Percentiles rank a stretch among this genome's conserved stretches.
Conservation (phyloP, 2,888 invertebrate species). For the Neoscelio sp. region DNA sequence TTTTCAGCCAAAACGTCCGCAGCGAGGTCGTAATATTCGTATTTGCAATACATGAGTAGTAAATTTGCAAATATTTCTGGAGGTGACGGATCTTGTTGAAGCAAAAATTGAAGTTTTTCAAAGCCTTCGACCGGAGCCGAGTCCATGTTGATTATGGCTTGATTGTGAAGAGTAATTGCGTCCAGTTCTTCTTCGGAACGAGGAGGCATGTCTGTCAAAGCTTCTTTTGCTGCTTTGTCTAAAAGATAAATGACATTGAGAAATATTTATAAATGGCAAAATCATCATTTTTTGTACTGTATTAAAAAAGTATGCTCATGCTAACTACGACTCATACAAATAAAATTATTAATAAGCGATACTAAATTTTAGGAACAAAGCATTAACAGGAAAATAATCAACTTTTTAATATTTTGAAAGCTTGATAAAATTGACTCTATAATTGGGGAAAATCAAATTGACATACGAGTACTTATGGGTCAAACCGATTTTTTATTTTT, state of each 20-base stretch:
- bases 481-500: too few relatives aligned
- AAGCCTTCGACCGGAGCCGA: constrained; percentile 96
- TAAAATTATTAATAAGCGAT: too few relatives aligned
- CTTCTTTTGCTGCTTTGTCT: constrained; percentile 94
- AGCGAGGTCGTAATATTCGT: constrained; percentile 98
- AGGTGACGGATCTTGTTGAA: constrained; percentile 98
- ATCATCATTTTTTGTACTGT: too few relatives aligned
- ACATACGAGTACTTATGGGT: too few relatives aligned
- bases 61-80: constrained; percentile 99
- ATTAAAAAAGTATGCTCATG: too few relatives aligned
- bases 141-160: constrained; percentile 96
- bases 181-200: constrained; percentile 98
- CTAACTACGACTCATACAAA: too few relatives aligned
- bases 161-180: constrained; percentile 98
- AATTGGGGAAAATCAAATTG: too few relatives aligned
- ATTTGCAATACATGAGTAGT: constrained; percentile 96
- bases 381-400: too few relatives aligned
- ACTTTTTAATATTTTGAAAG: too few relatives aligned
- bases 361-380: too few relatives aligned
- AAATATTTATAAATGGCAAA: too few relatives aligned
- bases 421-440: too few relatives aligned
- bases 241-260: constrained; percentile 56
- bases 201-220: constrained; percentile 95
- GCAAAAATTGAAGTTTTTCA: constrained; percentile 95
- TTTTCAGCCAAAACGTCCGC: constrained; percentile 99